These are phyloP conservation scores for Orthonevra nobilis DNA, from an alignment of 2,888 invertebrate species.

Conservation along the genomic window DNA sequence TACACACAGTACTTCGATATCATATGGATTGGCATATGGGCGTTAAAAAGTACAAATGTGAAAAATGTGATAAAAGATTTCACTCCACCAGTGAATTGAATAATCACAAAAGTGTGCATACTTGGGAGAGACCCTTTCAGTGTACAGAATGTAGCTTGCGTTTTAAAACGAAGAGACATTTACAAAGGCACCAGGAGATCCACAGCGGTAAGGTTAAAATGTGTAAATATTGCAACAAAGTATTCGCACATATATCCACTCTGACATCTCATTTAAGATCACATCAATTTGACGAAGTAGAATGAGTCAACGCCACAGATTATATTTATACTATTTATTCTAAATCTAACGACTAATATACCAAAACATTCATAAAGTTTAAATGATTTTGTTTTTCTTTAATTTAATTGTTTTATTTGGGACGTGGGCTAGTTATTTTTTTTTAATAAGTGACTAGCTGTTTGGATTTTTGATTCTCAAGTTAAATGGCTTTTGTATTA, in stretches of 20 bases:
- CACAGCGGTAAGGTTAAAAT: conserved; percentile 24
- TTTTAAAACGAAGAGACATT: conserved; percentile 27
- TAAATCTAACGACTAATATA: too few species aligned
- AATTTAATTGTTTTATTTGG: too few species aligned
- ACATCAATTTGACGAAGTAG: conserved; percentile 16
- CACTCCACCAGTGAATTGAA: conserved; percentile 29
- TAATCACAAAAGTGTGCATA: conserved; percentile 36
- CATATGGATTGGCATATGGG: conserved; percentile 77
- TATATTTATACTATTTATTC: too few species aligned
- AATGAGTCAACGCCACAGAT: too few species aligned
- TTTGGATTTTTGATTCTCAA: too few species aligned
- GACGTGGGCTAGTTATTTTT: too few species aligned
- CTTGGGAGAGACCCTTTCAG: conserved; percentile 25
- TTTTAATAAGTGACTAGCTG: too few species aligned
- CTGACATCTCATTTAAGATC: conserved; percentile 20
- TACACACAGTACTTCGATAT: conserved; percentile 77
- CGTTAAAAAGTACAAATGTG: conserved; percentile 76
- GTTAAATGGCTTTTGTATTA: too few species aligned
- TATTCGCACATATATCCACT: conserved; percentile 29
- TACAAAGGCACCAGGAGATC: conserved; percentile 22
- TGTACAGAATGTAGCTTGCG: conserved; percentile 23
- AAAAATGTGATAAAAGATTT: conserved; percentile 77
- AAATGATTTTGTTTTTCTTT: too few species aligned
- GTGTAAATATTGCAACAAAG: conserved; percentile 31
- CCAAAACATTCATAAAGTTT: too few species aligned